phyloP scores from a whole-genome alignment of 2,888 invertebrate genomes.

The Hirtodrosophila histrioides region DNA sequence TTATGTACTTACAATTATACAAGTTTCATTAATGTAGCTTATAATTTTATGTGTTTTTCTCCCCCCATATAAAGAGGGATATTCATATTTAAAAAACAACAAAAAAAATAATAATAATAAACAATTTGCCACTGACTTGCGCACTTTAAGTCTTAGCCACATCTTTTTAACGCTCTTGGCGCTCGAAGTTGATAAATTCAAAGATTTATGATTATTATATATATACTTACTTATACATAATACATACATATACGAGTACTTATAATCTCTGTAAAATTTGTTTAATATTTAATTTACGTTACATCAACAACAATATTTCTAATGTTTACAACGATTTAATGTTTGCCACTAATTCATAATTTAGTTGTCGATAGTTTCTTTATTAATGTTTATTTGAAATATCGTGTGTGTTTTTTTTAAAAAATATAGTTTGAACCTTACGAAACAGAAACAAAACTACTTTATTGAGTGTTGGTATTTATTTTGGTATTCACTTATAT shows the following conservation, averaged over 20 bases:
- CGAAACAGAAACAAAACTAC: constrained; percentile 59
- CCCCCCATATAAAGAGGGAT: constrained; percentile 12
- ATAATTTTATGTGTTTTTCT: constrained; percentile 37
- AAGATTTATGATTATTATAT: constrained; percentile 30
- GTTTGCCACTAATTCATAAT: constrained; percentile 75
- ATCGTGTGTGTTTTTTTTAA: constrained; percentile 58
- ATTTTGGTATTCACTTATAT: constrained; percentile 53
- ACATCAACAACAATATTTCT: constrained; percentile 44
- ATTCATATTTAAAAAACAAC: constrained; percentile 1
- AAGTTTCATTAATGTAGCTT: constrained; percentile 43
- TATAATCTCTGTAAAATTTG: constrained; percentile 65
- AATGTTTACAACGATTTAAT: constrained; percentile 64
- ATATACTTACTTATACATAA: constrained; percentile 17
- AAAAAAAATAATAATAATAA: constrained; percentile 9
- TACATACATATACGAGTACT: constrained; percentile 23
- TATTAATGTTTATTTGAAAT: constrained; percentile 55
- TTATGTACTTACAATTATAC: constrained; percentile 49
- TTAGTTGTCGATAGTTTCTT: constrained; percentile 63
- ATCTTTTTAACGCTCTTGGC: constrained; percentile 25
- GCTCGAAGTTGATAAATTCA: constrained; percentile 41
- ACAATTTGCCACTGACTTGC: constrained; percentile 69
- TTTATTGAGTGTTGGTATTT: constrained; percentile 73
- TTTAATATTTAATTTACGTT: constrained; percentile 48
- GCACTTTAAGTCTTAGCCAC: constrained; percentile 55
- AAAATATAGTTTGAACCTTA: constrained; percentile 71